Conservation (phyloP, 2,113 vertebrate genomes). For the Grus americana region DNA sequence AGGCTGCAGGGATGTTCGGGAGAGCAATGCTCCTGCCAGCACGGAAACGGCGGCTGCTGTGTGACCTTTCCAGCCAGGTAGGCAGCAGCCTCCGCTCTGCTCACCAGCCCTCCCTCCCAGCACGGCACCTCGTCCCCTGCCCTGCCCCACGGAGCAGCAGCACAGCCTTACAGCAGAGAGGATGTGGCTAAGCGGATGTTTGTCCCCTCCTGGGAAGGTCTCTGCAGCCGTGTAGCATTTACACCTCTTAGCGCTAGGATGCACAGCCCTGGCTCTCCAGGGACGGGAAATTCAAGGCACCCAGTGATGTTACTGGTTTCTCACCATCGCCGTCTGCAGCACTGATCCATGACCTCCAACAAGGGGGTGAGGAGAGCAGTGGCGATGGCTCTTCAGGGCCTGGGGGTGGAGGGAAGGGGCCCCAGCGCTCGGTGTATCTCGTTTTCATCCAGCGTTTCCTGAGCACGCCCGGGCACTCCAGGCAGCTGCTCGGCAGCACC, state of each 20-base stretch:
- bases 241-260: neutral
- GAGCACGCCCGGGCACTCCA: neutral
- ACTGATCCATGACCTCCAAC: neutral
- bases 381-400: accelerated
- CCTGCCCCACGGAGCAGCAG: neutral
- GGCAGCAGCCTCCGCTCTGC: neutral
- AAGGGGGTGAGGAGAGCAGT: accelerated
- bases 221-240: neutral
- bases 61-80: neutral
- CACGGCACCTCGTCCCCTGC: neutral
- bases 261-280: neutral
- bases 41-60: neutral
- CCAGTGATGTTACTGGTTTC: accelerated
- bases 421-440: neutral
- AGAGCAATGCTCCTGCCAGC: neutral
- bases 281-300: neutral
- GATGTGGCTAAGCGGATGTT: neutral
- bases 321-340: neutral
- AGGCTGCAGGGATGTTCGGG: neutral
- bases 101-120: neutral
- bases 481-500: neutral
- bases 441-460: neutral
- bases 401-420: neutral
- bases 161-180: accelerated
- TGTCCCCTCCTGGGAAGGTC: neutral